Evolutionary conservation across 2,888 invertebrate species (phyloP).

Genomic region (Erebia aethiops): DNA sequence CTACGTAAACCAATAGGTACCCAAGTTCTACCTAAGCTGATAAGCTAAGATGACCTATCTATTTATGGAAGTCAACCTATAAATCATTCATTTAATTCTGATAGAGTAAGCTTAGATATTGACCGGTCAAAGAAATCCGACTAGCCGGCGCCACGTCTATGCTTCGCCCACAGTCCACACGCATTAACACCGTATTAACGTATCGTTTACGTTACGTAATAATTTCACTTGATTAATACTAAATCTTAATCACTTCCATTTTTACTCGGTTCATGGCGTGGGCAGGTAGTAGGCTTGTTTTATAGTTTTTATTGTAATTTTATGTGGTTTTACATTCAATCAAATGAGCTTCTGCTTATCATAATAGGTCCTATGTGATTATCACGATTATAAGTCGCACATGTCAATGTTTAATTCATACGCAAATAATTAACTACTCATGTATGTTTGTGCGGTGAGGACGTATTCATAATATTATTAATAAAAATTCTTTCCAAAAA

Average conservation of each 20-base stretch:
- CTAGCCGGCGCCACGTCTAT: conserved; percentile 16
- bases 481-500: too few species aligned
- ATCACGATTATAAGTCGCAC: conserved; percentile 16
- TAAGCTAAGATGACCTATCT: not conserved
- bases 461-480: not conserved
- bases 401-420: not conserved
- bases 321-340: conserved; percentile 20
- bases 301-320: conserved; percentile 24
- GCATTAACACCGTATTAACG: conserved; percentile 10
- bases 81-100: conserved; percentile 1
- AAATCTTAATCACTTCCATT: conserved; percentile 23
- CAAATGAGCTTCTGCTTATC: conserved; percentile 23
- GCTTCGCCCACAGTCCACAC: conserved; percentile 19
- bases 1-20: not conserved
- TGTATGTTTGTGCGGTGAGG: not conserved
- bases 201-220: conserved; percentile 18
- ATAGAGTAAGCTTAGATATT: conserved; percentile 5
- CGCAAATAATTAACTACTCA: not conserved
- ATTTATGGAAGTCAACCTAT: not conserved
- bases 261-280: conserved; percentile 18
- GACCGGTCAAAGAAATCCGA: conserved; percentile 14
- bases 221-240: conserved; percentile 21
- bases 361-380: conserved; percentile 20
- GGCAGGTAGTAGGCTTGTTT: conserved; percentile 18
- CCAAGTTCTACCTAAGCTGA: not conserved